These are phyloP conservation scores for Julus scandinavius DNA, from an alignment of 2,888 invertebrate species.

Conservation along the genomic window DNA sequence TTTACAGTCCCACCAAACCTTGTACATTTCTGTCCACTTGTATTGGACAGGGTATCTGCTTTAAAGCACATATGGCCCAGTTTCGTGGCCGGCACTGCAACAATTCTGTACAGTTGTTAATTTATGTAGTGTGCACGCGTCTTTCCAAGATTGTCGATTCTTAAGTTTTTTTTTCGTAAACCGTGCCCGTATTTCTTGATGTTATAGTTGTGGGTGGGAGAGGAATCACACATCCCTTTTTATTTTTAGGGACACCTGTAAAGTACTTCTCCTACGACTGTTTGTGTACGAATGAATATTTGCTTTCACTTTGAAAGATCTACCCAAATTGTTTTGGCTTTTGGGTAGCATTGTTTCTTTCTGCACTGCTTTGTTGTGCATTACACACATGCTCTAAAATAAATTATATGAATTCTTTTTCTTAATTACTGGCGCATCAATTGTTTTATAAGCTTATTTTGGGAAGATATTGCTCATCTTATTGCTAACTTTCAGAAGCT, in stretches of 20 bases:
- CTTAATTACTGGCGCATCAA: neutral
- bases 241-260: constrained; percentile 3
- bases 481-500: too few species aligned
- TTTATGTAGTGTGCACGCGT: constrained; percentile 42
- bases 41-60: constrained; percentile 17
- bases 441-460: too few species aligned
- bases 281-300: neutral
- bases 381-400: constrained; percentile 10
- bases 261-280: neutral
- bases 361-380: constrained; percentile 9
- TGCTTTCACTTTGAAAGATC: constrained; percentile 18
- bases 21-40: constrained; percentile 18
- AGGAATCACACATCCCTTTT: constrained; percentile 17
- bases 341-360: constrained; percentile 18
- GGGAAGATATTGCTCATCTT: too few species aligned
- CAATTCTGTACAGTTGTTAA: constrained; percentile 43
- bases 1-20: constrained; percentile 6
- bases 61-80: neutral
- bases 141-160: constrained; percentile 42
- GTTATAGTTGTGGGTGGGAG: constrained; percentile 10
- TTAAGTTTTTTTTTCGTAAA: constrained; percentile 18
- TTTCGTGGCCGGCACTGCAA: neutral
- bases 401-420: constrained; percentile 5
- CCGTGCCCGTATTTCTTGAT: neutral
- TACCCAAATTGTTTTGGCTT: constrained; percentile 7